A percentile compares a stretch with the other conserved stretches of the same genome.
These are phyloP conservation scores for Eublepharis macularius DNA, from an alignment of 2,113 vertebrate genomes.

Conservation along the genomic window DNA sequence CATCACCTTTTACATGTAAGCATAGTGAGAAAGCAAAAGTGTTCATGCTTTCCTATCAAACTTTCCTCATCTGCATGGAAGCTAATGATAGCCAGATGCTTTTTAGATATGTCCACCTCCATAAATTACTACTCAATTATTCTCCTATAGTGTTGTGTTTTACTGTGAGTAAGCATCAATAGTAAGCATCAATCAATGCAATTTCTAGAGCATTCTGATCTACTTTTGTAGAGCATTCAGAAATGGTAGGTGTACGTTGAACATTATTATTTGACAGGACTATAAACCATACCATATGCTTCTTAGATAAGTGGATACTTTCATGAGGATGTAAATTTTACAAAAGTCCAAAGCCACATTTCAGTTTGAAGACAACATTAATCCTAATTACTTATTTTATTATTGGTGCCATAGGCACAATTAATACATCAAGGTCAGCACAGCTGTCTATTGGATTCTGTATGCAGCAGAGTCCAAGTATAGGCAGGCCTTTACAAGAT, in stretches of 20 bases:
- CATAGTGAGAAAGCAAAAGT: not conserved
- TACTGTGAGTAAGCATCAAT: not conserved
- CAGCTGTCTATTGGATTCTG: not conserved
- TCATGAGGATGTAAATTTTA: not conserved
- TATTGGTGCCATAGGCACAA: conserved; percentile 7
- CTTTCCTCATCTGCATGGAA: not conserved
- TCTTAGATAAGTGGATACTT: not conserved
- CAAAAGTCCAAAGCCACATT: conserved; percentile 13
- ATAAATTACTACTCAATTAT: too few species aligned
- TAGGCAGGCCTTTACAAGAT: not conserved
- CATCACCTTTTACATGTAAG: not conserved
- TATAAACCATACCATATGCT: not conserved
- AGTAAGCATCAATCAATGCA: too few species aligned
- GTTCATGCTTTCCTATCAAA: not conserved
- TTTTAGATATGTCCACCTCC: not conserved
- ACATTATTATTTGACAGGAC: not conserved
- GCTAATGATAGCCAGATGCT: not conserved
- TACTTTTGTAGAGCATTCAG: not conserved
- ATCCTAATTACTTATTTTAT: not conserved
- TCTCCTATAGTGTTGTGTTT: not conserved
- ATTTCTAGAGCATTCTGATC: not conserved
- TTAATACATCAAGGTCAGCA: not conserved
- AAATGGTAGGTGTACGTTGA: too few species aligned
- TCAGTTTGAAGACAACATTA: not conserved
- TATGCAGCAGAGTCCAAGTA: not conserved